Evolutionary conservation across 2,888 invertebrate species (phyloP), one percentile per base, ranked within the genome.

Genomic region (Aricia artaxerxes): DNA sequence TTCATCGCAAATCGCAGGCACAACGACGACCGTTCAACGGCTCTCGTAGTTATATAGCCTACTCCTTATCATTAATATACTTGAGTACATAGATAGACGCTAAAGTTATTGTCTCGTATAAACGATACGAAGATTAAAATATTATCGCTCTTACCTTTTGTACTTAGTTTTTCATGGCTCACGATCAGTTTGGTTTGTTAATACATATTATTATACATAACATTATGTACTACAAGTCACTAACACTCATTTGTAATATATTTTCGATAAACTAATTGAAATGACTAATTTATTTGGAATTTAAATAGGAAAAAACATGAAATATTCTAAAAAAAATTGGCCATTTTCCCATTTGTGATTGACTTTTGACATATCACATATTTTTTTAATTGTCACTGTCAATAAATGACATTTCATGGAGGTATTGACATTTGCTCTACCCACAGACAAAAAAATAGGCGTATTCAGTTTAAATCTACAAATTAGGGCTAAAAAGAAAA

Each of bases 31-130:
- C 91, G 91, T 90, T 88, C 84, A 89, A 91, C 90, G 90, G 87
- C 86, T 85, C 83, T 83, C 87, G 82, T 82, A 91, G 91, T 92
- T 94, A 92, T 91, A 94, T 94, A 94, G 90, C 86, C 85, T 86
- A 81, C 83, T 82, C 3, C 90, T 94, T 94, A 94, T 94, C 94
- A 82, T 81, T 86, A 86, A 87, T 84, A 86, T 88, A 90, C 88
- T 91, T 87, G 85, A 82, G 79, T 73, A 53, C 73, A 77, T 49
- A 73, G 79, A 79, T 79, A 79, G 75, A 64, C 49, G 49, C 38
- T 60, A 61, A 79, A 44, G 61, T 31, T 75, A 75, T 44, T 64
- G 79, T 61, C 44, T 61, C 44, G 16, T 78, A 9, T 60, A 31
- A 49, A 60, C 60, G 78, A 75, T 75, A n/a, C 16, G 35, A 79